Evolutionary conservation across 2,888 invertebrate genomes (phyloP), one percentile per base, ranked within the genome.

Genomic region (Rhagophthalmus giganteus): DNA sequence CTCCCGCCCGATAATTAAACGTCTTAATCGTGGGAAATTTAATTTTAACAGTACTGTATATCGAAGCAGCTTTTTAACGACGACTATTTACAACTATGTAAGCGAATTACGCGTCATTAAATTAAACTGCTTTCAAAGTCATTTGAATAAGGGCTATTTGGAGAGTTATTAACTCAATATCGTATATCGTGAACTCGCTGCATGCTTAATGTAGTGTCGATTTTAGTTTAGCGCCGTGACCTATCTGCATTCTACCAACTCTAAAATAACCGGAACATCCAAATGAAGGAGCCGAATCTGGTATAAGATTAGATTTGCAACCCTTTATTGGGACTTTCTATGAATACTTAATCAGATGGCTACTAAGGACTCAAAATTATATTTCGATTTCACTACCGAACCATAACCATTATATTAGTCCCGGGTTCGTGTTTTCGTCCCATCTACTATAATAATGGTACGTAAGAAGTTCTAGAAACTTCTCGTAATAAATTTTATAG

Each of bases 311-410:
- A 34, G 39, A 27, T 30, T 15, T 35, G 20, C 14, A 34, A 42
- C 33, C 27, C 32, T 28, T 45, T 45, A 34, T 44, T 34, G 30
- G 20, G 40, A 33, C 52, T 52, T 52, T 52, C 52, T 16, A 52
- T 52, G 52, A 52, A 52, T 52, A 52, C 40, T 14, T 52, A 52
- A 52, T 52, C 40, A 35, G 40, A 32, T 46, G 46, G 52, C 51
- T 45, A 51, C 50, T 38, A 34, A 45, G 30, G 33, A 50, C 38
- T 26, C 16, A 27, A 45, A 51, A 51, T 51, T 51, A 40, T 45
- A 45, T 51, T 51, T 51, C 51, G 38, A 51, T 45, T 38, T 45
- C 30, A 31, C 33, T 45, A 5, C 10, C 24, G 37, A 39, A 25
- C 38, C 32, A 38, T 47, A 47, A 38, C 32, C 33, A 45, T 45